Evolutionary conservation across 2,113 vertebrate species (phyloP).

Genomic region (Sinosuthora webbiana): DNA sequence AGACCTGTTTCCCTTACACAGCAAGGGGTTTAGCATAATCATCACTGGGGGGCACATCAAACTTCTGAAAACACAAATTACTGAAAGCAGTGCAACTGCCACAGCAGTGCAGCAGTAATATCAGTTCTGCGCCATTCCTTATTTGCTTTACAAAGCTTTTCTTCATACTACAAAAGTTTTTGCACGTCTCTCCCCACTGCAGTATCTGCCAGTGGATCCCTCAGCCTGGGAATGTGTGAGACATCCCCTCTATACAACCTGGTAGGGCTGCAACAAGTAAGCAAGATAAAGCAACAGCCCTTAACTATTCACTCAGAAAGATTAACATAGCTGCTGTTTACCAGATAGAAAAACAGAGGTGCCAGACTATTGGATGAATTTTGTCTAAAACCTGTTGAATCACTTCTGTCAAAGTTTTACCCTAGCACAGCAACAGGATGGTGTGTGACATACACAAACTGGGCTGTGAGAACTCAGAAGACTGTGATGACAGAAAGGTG

Average conservation of each 20-base stretch:
- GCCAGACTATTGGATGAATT: not conserved
- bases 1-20: not conserved
- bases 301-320: not conserved
- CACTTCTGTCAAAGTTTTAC: not conserved
- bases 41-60: not conserved
- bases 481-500: not conserved
- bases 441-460: not conserved
- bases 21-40: not conserved
- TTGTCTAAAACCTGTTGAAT: not conserved
- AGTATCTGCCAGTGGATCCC: not conserved
- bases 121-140: not conserved
- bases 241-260: not conserved
- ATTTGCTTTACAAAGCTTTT: not conserved
- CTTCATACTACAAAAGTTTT: not conserved
- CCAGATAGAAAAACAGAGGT: not conserved
- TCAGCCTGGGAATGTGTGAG: not conserved
- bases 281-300: not conserved
- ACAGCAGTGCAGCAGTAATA: not conserved
- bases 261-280: not conserved
- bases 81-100: not conserved
- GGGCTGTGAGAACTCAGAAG: not conserved
- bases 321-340: not conserved
- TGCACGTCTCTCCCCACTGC: not conserved
- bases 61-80: not conserved
- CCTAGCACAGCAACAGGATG: fast-evolving